Percentiles rank a stretch among this genome's conserved stretches.
Evolutionary conservation across 1,140 invertebrate genomes (phyloP).

Genomic region (Papilio aristodemus): DNA sequence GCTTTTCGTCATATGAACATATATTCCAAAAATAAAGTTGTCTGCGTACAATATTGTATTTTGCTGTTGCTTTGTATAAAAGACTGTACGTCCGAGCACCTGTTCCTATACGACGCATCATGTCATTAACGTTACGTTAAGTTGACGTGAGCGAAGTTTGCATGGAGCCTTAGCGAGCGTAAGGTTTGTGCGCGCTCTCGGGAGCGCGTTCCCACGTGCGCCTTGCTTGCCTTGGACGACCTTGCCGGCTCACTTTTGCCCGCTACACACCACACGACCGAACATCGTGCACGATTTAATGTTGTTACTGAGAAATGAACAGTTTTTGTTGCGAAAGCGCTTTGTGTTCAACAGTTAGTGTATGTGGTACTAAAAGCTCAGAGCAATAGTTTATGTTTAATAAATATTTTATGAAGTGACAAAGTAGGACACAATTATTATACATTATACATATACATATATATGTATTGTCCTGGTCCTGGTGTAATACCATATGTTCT

Average conservation of each 20-base stretch:
- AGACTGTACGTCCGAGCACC: too few species aligned
- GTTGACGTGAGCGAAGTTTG: background rate
- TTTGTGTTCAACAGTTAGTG: background rate
- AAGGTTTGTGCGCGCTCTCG: slow-evolving; percentile 46
- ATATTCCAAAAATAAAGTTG: too few species aligned
- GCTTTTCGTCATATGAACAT: too few species aligned
- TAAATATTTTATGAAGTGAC: background rate
- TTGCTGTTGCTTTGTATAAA: too few species aligned
- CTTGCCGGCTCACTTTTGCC: slow-evolving; percentile 61
- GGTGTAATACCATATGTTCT: too few species aligned
- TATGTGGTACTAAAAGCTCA: background rate
- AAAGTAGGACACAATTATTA: background rate
- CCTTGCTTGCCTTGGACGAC: slow-evolving; percentile 71
- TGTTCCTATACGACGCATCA: too few species aligned
- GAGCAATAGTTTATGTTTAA: background rate
- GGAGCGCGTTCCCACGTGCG: slow-evolving; percentile 67
- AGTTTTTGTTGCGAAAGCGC: background rate
- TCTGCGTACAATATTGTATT: too few species aligned
- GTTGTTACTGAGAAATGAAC: background rate
- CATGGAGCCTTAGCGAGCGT: slow-evolving; percentile 33
- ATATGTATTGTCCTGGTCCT: too few species aligned
- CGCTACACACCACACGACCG: slow-evolving; percentile 31
- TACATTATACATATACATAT: too few species aligned
- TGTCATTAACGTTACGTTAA: background rate
- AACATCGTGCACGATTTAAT: slow-evolving; percentile 33